Percentiles rank a stretch among this genome's conserved stretches.
phyloP scores from a whole-genome alignment of 2,797 vertebrate species.

The Crocodylus rhombifer region DNA sequence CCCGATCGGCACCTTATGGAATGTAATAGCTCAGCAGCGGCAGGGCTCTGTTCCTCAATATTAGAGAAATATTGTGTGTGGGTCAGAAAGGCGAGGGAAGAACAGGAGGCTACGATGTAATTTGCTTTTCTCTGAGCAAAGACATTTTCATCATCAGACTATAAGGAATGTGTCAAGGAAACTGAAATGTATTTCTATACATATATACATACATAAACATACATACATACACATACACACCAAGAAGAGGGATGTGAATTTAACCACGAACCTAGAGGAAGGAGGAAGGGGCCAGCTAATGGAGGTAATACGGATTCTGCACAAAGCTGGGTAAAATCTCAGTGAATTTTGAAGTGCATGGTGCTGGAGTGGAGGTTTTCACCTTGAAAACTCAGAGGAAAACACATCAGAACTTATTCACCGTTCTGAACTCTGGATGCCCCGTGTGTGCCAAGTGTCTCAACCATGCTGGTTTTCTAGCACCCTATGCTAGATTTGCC shows the following conservation, averaged over 20 bases:
- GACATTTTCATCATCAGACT: not conserved
- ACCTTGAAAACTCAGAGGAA: not conserved
- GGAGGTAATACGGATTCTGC: not conserved
- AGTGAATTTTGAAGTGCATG: not conserved
- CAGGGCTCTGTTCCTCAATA: not conserved
- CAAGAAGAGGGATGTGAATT: not conserved
- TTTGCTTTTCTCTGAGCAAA: conserved; percentile 1
- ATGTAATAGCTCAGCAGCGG: not conserved
- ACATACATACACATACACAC: not conserved
- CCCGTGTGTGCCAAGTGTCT: not conserved
- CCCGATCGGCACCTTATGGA: not conserved
- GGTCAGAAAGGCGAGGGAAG: not conserved
- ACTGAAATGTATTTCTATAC: not conserved
- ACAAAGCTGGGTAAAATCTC: not conserved
- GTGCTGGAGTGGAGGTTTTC: not conserved
- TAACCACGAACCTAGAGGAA: not conserved
- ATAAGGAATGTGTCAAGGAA: not conserved
- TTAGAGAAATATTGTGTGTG: not conserved
- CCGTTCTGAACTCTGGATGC: not conserved
- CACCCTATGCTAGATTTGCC: not conserved
- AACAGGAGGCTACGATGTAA: not conserved
- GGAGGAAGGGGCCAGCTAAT: not conserved
- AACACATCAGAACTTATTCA: not conserved
- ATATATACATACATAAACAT: no score
- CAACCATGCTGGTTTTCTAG: not conserved